Base-by-base conservation (phyloP, 2,113 vertebrate genomes). In the Oreotragus oreotragus region DNA sequence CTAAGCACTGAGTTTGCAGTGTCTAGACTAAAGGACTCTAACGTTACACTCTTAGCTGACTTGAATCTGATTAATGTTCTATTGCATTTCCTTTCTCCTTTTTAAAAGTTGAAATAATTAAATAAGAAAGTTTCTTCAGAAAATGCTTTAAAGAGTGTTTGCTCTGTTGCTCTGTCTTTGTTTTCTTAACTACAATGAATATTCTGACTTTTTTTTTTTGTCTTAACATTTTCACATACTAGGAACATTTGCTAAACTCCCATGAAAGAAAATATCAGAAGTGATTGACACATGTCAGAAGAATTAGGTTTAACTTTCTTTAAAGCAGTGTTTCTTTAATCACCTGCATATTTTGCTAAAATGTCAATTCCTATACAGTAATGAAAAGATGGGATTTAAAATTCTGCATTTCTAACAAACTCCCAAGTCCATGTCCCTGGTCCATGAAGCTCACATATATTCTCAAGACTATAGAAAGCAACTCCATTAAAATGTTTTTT, bases 1-100 rank as follows among this genome's bases (percentile, higher is more conserved):
- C 33, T 84, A 36, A 97, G 49, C 15, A 96, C 10, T 43, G 16
- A 21, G 47, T 93, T 89, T 91, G 2, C 21, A 5, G n/a, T 33
- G 5, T 70, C 79, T 73, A 62, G 21, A 70, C 73, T 97, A 49
- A 93, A 87, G 36, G 36, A 86, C 77, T 57, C 53, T 51, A 14
- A 58, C 1, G 7, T 95, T 89, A 76, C 0, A 47, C 30, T 80
- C 5, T 64, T 30, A 76, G 8, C 8, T 85, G 33, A 93, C 3
- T 84, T 92, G 14, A 80, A 85, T 62, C 76, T 97, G 27, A 86
- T 84, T 86, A 90, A 53, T 55, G 0, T 88, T 84, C 80, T 45
- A 76, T 33, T 87, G 2, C 79, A 45, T 57, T 92, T 91, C 28
- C 36, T 66, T 70, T n/a, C n/a, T n/a, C n/a, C n/a, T n/a, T n/a